phyloP scores from a whole-genome alignment of 1,140 invertebrate genomes.

The Diprion similis region DNA sequence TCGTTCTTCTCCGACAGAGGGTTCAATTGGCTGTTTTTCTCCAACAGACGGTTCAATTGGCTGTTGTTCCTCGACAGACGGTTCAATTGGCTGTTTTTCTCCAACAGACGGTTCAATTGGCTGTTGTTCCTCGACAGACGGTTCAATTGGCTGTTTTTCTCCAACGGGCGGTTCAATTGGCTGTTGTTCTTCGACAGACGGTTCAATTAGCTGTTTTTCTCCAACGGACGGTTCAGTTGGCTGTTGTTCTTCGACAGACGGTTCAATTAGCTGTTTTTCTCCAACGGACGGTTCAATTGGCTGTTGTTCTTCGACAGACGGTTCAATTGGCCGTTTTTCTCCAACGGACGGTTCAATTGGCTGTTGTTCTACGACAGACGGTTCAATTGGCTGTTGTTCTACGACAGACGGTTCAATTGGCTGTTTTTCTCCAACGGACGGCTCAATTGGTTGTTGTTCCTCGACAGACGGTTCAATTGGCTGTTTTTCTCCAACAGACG shows the following conservation, averaged over 20 bases:
- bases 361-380: slow-evolving; percentile 30
- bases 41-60: slow-evolving; percentile 16
- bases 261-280: slow-evolving; percentile 19
- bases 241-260: slow-evolving; percentile 15
- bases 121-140: slow-evolving; percentile 20
- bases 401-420: not conserved
- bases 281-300: not conserved
- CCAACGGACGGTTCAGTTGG: too few species aligned
- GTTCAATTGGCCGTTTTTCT: slow-evolving; percentile 25
- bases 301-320: slow-evolving; percentile 27
- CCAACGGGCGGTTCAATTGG: slow-evolving; percentile 8
- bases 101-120: slow-evolving; percentile 14
- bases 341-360: slow-evolving; percentile 24
- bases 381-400: slow-evolving; percentile 7
- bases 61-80: slow-evolving; percentile 14
- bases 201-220: too few species aligned
- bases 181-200: not conserved
- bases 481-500: slow-evolving; percentile 11
- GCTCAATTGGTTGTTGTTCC: slow-evolving; percentile 12
- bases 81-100: slow-evolving; percentile 12
- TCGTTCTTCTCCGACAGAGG: not conserved
- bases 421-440: not conserved
- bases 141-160: not conserved
- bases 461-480: slow-evolving; percentile 16
- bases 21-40: slow-evolving; percentile 13